A percentile compares a stretch with the other conserved stretches of the same genome.
Conservation (phyloP, 2,113 vertebrate genomes). For the Pogona vitticeps region DNA sequence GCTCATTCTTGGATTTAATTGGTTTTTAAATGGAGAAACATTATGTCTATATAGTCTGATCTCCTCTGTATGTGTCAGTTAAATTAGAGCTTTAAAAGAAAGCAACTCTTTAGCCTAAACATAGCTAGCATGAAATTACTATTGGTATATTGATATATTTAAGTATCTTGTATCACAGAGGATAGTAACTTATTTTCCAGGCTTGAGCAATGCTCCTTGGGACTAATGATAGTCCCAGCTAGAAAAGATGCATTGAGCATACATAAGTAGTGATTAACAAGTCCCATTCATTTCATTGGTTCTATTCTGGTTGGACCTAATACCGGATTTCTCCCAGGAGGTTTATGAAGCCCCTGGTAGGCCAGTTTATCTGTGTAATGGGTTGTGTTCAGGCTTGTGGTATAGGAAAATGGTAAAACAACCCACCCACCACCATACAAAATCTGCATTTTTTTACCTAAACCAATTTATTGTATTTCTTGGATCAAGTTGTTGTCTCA, state of each 20-base stretch:
- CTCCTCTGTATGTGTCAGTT: constrained; percentile 43
- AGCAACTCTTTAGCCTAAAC: neutral
- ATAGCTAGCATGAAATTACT: constrained; percentile 19
- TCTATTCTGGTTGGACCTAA: neutral
- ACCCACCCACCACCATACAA: neutral
- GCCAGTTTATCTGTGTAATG: neutral
- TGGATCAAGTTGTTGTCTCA: neutral
- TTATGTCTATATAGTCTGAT: constrained; percentile 51
- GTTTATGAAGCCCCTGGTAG: neutral
- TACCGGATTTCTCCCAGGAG: neutral
- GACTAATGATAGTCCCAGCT: no score
- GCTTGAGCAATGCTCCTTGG: neutral
- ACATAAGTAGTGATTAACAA: neutral
- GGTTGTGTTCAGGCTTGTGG: neutral
- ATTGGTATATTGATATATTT: neutral
- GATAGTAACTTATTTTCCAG: neutral
- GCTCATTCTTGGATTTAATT: constrained; percentile 63
- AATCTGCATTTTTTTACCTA: neutral
- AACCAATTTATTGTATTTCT: neutral
- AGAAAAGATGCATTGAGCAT: no score
- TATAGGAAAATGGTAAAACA: neutral
- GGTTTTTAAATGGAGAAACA: constrained; percentile 48
- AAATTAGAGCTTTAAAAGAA: constrained; percentile 49
- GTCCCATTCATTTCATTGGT: neutral
- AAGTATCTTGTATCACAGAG: constrained; percentile 21